Evolutionary conservation across 2,888 invertebrate genomes (phyloP), one percentile per base, ranked within the genome.

Genomic region (Pseudoips prasinana): DNA sequence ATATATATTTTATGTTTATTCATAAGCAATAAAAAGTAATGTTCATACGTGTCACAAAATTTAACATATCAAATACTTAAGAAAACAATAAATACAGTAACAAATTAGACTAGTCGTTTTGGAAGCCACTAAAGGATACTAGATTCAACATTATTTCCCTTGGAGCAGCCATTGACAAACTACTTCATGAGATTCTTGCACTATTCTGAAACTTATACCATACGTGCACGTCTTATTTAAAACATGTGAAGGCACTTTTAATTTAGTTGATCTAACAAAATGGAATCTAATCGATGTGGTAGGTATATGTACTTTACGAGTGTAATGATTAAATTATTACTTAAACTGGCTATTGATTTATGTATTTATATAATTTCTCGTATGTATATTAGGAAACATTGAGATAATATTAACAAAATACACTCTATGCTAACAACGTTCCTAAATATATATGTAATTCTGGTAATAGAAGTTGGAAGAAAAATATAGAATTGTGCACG

Each of bases 1-100:
- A n/a, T 61, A 66, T 70, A 65, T 47, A 56, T 48, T 85, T 84
- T 74, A 78, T 74, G 65, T 87, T 87, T 87, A 86, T 85, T 88
- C 80, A 80, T 87, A 88, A 87, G 87, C 88, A 86, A 86, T 88
- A 82, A 85, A 86, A 87, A 85, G 74, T 83, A 86, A 85, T 82
- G 64, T 73, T 51, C 72, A 70, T 74, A 77, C 67, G 73, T 77
- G 71, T 83, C 76, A 83, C 79, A 79, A 73, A 82, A 73, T 74
- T 68, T 55, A 79, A 85, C 74, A 55, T 72, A 80, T 67, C 43
- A 58, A 57, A 64, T 70, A 74, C 58, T 62, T 58, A 68, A 55
- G 57, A 63, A 80, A 80, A 66, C 54, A 67, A 81, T 70, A 58
- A 66, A 68, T 67, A 68, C 58, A 63, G 55, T 38, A 64, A 61